Base-by-base conservation (phyloP, 2,888 invertebrate species). In the Temnothorax unifasciatus region DNA sequence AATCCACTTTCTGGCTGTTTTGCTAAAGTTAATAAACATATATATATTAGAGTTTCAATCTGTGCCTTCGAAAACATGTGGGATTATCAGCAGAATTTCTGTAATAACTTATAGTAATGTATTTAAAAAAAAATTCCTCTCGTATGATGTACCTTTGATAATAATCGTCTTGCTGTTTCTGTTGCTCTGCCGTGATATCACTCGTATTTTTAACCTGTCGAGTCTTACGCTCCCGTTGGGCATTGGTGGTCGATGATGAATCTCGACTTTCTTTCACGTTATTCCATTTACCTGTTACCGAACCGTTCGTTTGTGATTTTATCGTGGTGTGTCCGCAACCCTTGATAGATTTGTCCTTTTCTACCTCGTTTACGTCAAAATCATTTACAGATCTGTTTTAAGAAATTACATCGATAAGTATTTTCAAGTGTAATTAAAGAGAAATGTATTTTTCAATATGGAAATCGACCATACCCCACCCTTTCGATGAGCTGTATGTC, bases 401-500 rank as follows among this genome's bases (percentile, higher is more conserved):
- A 50, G 29, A 64, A 29, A 75, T 69, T 63, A 11, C 15, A 11
- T 29, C n/a, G n/a, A 34, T 81, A 25, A 81, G 34, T 61, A 73
- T 41, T 25, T 68, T 9, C 9, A 25, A 2, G 4, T 44, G 11
- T 13, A 54, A 54, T 41, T 34, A 34, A 57, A 41, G 3, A 52
- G 3, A 75, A 47, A 52, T 76, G 76, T 41, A 47, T 0, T 77
- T 41, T 52, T 69, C 5, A 3, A 38, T 21, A 21, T 59, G 11
- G 6, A 44, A 63, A 82, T 77, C 13, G 41, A 79, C 13, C 91
- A 89, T 89, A 95, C 95, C 94, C 94, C 83, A 95, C 92, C 91
- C 95, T 95, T 90, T 96, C 96, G 89, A 96, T 95, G 90, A 95
- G 95, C 89, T 96, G 95, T 82, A 95, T 90, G 88, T 95, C 95